Evolutionary conservation across 2,113 vertebrate genomes (phyloP), one percentile per base, ranked within the genome.

Genomic region (Bothrops jararaca): DNA sequence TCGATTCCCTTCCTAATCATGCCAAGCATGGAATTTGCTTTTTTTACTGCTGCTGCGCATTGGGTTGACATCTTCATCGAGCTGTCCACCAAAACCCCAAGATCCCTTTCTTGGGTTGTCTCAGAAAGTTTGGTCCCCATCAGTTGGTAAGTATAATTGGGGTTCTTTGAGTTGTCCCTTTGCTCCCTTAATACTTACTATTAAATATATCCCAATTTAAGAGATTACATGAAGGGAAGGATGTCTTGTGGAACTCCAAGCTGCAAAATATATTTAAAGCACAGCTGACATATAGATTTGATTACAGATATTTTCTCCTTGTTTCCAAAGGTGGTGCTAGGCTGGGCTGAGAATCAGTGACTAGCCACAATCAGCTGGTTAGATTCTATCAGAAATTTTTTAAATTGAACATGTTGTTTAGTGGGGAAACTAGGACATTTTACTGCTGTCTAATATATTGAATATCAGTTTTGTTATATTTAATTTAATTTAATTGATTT

Each of bases 381-480:
- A 74, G 29, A 50, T 80, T 23, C 22, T 18, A 24, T 39, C 34
- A 85, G 26, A 92, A 18, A 93, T 80, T 80, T 80, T 80, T 39
- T 39, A 39, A 80, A 18, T 39, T 92, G 95, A 92, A 93, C 89
- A 93, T 80, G 89, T 95, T 69, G 86, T 92, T 89, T 94, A 93
- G 95, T 69, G 58, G 2, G 7, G 10, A 93, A 94, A 95, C 95
- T 95, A 92, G 91, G 88, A 96, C 95, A 34, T 52, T 56, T 94
- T 93, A 92, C 15, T 86, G 8, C 1, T 86, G 39, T 86, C 15
- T 9, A 34, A 94, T 6, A 89, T 23, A 56, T 11, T 56, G 34
- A 85, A 94, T 95, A 90, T 93, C 88, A 93, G 94, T 94, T 96
- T 93, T 95, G 94, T 93, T 86, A 94, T 96, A 95, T 94, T 64